A percentile compares a stretch with the other conserved stretches of the same genome.
Evolutionary conservation across 2,797 vertebrate genomes (phyloP).

Genomic region (Rhincodon typus): DNA sequence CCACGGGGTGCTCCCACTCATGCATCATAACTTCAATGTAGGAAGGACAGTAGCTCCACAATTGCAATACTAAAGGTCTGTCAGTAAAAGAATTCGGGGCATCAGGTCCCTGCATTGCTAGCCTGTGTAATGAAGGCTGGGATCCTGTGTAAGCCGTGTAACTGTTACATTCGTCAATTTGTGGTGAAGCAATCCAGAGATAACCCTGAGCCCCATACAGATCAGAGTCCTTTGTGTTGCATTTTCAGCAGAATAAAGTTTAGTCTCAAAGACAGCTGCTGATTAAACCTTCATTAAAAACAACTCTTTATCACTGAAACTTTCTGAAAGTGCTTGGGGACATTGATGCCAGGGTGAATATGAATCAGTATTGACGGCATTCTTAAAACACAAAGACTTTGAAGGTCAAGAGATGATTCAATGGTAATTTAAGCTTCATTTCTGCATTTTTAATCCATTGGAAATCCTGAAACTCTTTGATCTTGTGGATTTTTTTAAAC

Average conservation of each 20-base stretch:
- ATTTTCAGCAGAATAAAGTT: not conserved
- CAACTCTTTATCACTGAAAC: not conserved
- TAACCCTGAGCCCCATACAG: not conserved
- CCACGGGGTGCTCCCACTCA: slow-evolving; percentile 34
- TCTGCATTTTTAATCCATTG: slow-evolving; percentile 7
- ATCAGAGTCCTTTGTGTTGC: not conserved
- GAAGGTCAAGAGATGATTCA: not conserved
- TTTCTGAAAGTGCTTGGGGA: not conserved
- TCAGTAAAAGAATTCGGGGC: not conserved
- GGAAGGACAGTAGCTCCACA: not conserved
- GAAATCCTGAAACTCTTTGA: not conserved
- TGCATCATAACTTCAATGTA: not conserved
- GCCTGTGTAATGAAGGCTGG: not conserved
- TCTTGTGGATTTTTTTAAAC: not conserved
- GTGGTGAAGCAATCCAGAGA: not conserved
- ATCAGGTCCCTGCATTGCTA: not conserved
- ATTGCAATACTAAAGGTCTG: not conserved
- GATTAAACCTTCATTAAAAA: not conserved
- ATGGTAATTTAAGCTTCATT: not conserved
- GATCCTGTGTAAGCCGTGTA: not conserved
- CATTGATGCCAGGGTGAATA: not conserved
- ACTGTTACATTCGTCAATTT: not conserved
- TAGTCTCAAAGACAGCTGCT: not conserved
- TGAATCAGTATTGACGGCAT: not conserved
- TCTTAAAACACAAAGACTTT: not conserved